phyloP scores from a whole-genome alignment of 2,113 vertebrate genomes.

The Willisornis vidua region DNA sequence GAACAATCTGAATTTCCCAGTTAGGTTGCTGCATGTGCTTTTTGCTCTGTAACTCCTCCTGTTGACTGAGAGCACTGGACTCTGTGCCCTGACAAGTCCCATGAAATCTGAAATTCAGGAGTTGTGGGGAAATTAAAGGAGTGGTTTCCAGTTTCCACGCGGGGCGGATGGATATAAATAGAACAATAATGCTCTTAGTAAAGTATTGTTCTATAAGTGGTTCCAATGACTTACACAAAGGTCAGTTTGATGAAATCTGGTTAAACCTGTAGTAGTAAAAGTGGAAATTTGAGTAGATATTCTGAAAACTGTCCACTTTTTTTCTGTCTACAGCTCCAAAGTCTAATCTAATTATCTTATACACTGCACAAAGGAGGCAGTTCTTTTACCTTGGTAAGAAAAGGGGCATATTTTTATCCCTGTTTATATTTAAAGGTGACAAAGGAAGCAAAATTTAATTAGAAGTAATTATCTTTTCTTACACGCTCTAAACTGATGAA shows the following conservation, averaged over 20 bases:
- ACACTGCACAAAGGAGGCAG: not conserved
- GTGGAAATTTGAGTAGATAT: not conserved
- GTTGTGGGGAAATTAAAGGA: not conserved
- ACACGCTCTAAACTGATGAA: not conserved
- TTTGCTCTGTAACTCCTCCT: not conserved
- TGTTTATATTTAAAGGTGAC: not conserved
- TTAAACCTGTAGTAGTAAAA: not conserved
- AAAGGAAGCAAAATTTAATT: not conserved
- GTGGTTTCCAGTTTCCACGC: not conserved
- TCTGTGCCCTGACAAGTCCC: not conserved
- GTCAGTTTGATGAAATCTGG: not conserved
- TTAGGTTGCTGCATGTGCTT: not conserved
- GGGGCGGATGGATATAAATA: not conserved
- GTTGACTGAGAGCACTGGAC: not conserved
- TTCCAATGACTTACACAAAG: not conserved
- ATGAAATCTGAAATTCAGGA: not conserved
- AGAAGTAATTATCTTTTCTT: not conserved
- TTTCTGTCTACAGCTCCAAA: not conserved
- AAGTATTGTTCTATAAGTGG: not conserved
- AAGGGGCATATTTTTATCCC: rapidly evolving
- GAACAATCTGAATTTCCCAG: not conserved
- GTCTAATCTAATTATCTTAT: not conserved
- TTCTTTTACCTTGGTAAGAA: not conserved
- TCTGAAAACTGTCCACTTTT: not conserved
- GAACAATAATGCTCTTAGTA: not conserved